A percentile compares a stretch with the other conserved stretches of the same genome.
Conservation (phyloP, 53 echinoderm and acorn worm genomes). For the Echinarachnius parma region DNA sequence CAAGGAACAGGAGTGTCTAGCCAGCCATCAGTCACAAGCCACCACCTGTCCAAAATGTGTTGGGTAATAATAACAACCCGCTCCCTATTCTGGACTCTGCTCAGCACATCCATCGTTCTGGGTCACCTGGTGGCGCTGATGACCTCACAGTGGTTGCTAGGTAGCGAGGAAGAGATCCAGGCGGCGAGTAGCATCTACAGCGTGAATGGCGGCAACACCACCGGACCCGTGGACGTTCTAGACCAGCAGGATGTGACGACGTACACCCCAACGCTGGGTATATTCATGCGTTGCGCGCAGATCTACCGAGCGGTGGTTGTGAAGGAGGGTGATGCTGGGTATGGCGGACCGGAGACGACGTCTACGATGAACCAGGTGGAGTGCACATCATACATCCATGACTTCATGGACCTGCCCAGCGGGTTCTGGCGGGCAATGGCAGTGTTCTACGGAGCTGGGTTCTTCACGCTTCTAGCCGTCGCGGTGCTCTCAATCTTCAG, state of each 20-base stretch:
- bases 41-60: constrained; percentile 82
- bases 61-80: constrained; percentile 87
- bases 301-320: constrained; percentile 26
- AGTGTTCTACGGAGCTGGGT: constrained; percentile 68
- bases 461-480: constrained; percentile 54
- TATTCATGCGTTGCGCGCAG: constrained; percentile 67
- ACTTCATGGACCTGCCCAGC: constrained; percentile 77
- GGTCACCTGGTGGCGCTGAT: constrained; percentile 78
- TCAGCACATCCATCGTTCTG: constrained; percentile 69
- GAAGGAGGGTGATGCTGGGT: background rate
- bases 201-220: background rate
- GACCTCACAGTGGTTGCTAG: constrained; percentile 80
- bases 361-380: constrained; percentile 11
- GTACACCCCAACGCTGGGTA: constrained; percentile 62
- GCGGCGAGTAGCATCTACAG: constrained; percentile 14
- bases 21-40: too few species aligned
- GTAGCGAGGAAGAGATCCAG: constrained; percentile 40
- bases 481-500: constrained; percentile 70
- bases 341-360: background rate
- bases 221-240: constrained; percentile 19
- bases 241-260: constrained; percentile 23
- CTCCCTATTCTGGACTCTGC: constrained; percentile 86
- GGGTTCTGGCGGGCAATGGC: constrained; percentile 82
- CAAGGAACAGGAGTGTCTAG: too few species aligned
- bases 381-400: constrained; percentile 59